Conservation (phyloP, 1,140 invertebrate species). For the Conopomorpha cramerella region DNA sequence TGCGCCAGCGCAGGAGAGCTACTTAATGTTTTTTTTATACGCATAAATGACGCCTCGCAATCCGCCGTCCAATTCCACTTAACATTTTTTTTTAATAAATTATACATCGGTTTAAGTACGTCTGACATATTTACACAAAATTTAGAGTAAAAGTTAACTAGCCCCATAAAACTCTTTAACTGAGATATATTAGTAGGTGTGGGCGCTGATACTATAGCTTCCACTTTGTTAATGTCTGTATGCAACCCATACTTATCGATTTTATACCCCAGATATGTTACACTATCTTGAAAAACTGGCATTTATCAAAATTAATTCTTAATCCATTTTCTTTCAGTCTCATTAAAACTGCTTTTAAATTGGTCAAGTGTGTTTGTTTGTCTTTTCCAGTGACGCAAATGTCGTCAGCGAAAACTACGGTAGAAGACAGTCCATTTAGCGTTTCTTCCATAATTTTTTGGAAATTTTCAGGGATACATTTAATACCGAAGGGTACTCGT, state of each 20-base stretch:
- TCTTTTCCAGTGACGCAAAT: conserved; percentile 12
- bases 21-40: neutral
- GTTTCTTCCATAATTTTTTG: conserved; percentile 18
- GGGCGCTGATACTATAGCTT: conserved; percentile 3
- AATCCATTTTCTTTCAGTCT: conserved; percentile 7
- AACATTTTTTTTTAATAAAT: conserved; percentile 1
- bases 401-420: conserved; percentile 11
- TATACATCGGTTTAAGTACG: too few relatives aligned
- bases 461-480: conserved; percentile 18
- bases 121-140: too few relatives aligned
- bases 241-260: conserved; percentile 19
- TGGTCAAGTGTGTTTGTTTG: conserved; percentile 7
- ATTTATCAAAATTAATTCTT: conserved; percentile 10
- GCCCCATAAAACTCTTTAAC: conserved; percentile 4
- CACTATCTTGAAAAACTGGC: conserved; percentile 16
- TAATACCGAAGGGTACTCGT: conserved; percentile 16
- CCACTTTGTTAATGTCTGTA: conserved; percentile 7
- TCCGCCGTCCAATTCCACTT: neutral
- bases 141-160: too few relatives aligned
- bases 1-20: conserved; percentile 8
- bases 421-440: conserved; percentile 7
- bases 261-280: conserved; percentile 27
- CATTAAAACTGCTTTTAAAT: conserved; percentile 7
- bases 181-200: neutral
- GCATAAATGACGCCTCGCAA: neutral